Evolutionary conservation across 2,113 vertebrate species (phyloP).

Genomic region (Perca schrenkii): DNA sequence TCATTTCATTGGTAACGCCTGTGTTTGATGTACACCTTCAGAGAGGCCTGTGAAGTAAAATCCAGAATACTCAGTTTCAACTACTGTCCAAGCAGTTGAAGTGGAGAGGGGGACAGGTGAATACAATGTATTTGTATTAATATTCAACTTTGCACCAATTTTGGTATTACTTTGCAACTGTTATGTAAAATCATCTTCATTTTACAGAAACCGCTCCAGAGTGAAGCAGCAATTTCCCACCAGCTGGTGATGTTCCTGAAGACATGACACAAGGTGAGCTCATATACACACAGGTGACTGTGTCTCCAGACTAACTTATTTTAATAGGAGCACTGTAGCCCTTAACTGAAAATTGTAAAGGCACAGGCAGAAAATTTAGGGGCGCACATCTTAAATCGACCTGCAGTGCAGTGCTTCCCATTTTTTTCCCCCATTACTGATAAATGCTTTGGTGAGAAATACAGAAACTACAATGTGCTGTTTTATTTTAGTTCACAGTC

Average conservation of each 20-base stretch:
- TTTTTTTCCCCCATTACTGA: too few species aligned
- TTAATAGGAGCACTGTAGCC: too few species aligned
- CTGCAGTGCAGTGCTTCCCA: too few species aligned
- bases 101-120: not conserved
- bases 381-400: too few species aligned
- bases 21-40: not conserved
- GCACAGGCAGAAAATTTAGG: too few species aligned
- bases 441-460: too few species aligned
- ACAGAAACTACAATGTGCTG: too few species aligned
- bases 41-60: not conserved
- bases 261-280: slow-evolving; percentile 14
- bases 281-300: not conserved
- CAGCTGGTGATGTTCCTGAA: not conserved
- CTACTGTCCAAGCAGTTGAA: not conserved
- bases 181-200: not conserved
- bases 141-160: not conserved
- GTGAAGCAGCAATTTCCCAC: not conserved
- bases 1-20: not conserved
- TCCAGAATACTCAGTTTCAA: too few species aligned
- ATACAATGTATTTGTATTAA: not conserved
- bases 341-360: too few species aligned
- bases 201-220: not conserved
- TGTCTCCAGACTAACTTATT: too few species aligned
- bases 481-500: too few species aligned
- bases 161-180: not conserved